Conservation (phyloP, 2,113 vertebrate genomes). For the Haemorhous mexicanus region DNA sequence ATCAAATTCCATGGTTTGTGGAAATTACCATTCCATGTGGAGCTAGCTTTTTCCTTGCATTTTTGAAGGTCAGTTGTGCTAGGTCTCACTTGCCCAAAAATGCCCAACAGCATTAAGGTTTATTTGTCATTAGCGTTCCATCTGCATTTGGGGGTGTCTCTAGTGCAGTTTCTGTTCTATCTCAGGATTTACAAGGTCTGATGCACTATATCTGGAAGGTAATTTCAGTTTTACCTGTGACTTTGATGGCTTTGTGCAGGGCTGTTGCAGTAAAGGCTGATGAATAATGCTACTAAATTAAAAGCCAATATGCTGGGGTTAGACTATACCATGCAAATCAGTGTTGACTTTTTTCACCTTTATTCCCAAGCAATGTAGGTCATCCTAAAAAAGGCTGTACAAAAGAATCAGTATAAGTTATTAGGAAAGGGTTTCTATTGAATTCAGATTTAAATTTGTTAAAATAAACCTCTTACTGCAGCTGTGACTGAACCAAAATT, state of each 20-base stretch:
- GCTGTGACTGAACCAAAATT: neutral
- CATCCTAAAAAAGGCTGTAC: neutral
- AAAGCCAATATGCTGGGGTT: neutral
- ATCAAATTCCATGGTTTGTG: neutral
- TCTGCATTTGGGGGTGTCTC: neutral
- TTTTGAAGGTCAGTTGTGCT: constrained; percentile 21
- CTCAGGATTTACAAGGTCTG: neutral
- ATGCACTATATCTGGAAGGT: neutral
- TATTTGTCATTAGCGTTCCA: neutral
- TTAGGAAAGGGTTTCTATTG: neutral
- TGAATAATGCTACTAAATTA: neutral
- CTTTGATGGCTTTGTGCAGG: neutral
- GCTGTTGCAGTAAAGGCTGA: neutral
- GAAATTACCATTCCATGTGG: neutral
- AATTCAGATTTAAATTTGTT: neutral
- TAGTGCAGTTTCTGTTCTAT: neutral
- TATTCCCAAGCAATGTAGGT: constrained; percentile 22
- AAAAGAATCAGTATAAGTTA: neutral
- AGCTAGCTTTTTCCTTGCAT: neutral
- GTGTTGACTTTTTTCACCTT: constrained; percentile 19
- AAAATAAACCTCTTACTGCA: neutral
- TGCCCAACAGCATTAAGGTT: neutral
- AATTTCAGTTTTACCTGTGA: neutral
- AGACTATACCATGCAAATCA: neutral
- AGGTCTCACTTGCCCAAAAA: neutral